Conservation (phyloP, 23 tunicate genomes). For the Halocynthia roretzi region DNA sequence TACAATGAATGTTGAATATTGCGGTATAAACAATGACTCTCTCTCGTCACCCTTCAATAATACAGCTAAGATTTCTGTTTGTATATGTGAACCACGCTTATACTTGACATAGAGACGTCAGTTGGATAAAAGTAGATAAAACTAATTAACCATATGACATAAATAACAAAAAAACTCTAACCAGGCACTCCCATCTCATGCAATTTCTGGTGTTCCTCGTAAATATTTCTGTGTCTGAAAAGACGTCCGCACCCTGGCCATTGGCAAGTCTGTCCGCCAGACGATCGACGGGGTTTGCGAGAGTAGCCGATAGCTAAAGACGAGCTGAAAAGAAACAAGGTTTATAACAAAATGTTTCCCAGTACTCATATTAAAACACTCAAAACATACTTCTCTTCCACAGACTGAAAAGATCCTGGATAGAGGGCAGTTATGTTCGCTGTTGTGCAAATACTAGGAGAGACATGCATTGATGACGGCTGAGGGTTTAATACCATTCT, state of each 20-base stretch:
- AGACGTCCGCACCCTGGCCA: conserved; percentile 89
- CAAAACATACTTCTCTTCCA: background rate
- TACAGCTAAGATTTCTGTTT: no score
- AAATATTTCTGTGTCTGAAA: conserved; percentile 82
- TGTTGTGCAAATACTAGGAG: background rate
- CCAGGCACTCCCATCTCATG: conserved; percentile 80
- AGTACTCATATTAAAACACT: background rate
- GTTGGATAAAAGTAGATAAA: no score
- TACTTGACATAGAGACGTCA: no score
- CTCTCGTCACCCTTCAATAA: no score
- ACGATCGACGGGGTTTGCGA: conserved; percentile 82
- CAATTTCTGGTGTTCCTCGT: conserved; percentile 69
- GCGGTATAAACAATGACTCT: no score
- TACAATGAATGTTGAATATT: no score
- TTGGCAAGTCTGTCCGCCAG: conserved; percentile 78
- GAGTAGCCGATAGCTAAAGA: conserved; percentile 27
- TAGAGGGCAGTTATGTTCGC: no score
- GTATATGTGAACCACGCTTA: no score
- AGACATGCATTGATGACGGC: background rate
- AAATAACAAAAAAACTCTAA: conserved; percentile 4
- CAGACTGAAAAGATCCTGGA: background rate
- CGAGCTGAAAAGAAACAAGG: background rate
- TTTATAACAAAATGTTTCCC: background rate
- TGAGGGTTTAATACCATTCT: background rate
- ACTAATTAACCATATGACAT: background rate